Percentiles rank a stretch among this genome's conserved stretches.
These are phyloP conservation scores for Monochamus saltuarius DNA, from an alignment of 1,140 invertebrate genomes.

Conservation along the genomic window DNA sequence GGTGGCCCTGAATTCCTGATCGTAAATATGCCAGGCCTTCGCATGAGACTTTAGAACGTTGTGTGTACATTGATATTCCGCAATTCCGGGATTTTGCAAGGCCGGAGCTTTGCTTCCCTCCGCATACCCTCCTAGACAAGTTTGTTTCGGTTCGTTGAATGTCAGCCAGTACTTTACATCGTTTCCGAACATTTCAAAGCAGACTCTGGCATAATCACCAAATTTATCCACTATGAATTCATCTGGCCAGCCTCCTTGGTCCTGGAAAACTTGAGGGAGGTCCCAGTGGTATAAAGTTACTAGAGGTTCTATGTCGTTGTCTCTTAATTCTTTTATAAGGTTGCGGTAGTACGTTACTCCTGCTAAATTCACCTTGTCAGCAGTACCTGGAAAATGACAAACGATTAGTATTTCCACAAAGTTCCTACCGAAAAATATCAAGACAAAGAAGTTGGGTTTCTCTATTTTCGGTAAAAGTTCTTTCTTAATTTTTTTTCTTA, in stretches of 20 bases:
- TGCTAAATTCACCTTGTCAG: too few relatives aligned
- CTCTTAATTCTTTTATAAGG: slow-evolving; percentile 42
- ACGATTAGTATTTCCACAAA: too few relatives aligned
- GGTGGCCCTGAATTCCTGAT: slow-evolving; percentile 23
- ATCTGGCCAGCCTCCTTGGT: slow-evolving; percentile 58
- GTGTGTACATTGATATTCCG: slow-evolving; percentile 34
- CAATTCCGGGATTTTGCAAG: slow-evolving; percentile 35
- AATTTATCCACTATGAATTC: slow-evolving; percentile 45
- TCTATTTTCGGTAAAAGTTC: too few relatives aligned
- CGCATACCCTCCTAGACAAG: slow-evolving; percentile 37
- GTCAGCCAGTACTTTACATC: slow-evolving; percentile 56
- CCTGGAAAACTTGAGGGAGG: slow-evolving; percentile 47
- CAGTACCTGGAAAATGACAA: too few relatives aligned
- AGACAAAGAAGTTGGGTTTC: too few relatives aligned
- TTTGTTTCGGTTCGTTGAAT: slow-evolving; percentile 54
- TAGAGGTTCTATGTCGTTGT: slow-evolving; percentile 55
- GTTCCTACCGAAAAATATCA: too few relatives aligned
- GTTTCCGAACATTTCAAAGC: slow-evolving; percentile 36
- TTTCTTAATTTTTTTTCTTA: too few relatives aligned
- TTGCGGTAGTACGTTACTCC: too few relatives aligned
- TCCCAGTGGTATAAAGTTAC: slow-evolving; percentile 55
- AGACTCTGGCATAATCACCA: slow-evolving; percentile 45
- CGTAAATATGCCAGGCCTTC: slow-evolving; percentile 30
- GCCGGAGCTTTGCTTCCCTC: slow-evolving; percentile 25
- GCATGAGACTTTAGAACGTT: slow-evolving; percentile 34